A percentile compares a stretch with the other conserved stretches of the same genome.
Evolutionary conservation across 2,888 invertebrate genomes (phyloP).

Genomic region (Acleris holmiana): DNA sequence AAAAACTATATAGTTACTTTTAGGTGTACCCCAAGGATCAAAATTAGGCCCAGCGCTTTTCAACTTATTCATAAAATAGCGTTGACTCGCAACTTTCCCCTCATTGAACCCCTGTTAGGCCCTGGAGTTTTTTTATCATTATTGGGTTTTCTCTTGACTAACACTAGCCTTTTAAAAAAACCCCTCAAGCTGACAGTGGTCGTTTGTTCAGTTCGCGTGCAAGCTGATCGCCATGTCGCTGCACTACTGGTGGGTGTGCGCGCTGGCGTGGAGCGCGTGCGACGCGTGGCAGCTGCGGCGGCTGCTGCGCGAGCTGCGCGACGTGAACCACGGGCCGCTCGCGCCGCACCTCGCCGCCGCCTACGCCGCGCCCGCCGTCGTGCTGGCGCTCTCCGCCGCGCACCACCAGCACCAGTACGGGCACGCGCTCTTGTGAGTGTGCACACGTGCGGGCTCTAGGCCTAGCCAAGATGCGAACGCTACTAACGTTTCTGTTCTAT

Average conservation of each 20-base stretch:
- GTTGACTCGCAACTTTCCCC: too few species aligned
- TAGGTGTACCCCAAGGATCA: too few species aligned
- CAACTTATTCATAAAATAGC: too few species aligned
- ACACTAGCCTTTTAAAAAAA: too few species aligned
- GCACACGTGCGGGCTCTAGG: too few species aligned
- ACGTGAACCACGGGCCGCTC: conserved; percentile 97
- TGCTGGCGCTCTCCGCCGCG: conserved; percentile 95
- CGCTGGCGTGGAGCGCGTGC: conserved; percentile 96
- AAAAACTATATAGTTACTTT: too few species aligned
- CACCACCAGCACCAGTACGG: conserved; percentile 98
- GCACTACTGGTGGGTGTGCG: conserved; percentile 96
- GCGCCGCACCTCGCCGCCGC: conserved; percentile 97
- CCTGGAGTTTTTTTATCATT: too few species aligned
- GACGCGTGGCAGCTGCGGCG: conserved; percentile 96
- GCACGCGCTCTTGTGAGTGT: conserved; percentile 93
- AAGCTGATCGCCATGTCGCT: conserved; percentile 95
- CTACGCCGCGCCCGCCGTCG: conserved; percentile 95
- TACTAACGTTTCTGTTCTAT: too few species aligned
- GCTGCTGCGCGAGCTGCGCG: conserved; percentile 97
- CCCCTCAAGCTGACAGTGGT: neutral
- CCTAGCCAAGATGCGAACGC: too few species aligned
- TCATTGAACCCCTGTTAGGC: too few species aligned
- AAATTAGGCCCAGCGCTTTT: too few species aligned
- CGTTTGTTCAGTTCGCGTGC: conserved; percentile 88
- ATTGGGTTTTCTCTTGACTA: too few species aligned